These are phyloP conservation scores for Oreotrochilus melanogaster DNA, from an alignment of 2,113 vertebrate species.

Conservation along the genomic window DNA sequence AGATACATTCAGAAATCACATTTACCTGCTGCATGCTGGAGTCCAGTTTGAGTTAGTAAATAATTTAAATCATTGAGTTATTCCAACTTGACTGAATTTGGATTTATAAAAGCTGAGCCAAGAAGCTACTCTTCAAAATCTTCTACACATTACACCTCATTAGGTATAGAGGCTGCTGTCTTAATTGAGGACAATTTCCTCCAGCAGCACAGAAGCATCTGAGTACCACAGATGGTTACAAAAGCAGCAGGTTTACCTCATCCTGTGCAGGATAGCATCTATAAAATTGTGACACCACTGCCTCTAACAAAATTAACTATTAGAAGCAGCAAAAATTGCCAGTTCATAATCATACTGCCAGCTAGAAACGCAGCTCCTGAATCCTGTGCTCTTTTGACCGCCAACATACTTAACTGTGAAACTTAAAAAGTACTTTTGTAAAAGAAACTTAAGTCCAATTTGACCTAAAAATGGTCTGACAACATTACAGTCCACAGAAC, in stretches of 20 bases:
- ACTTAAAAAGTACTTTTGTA: background rate
- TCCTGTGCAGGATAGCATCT: slow-evolving; percentile 3
- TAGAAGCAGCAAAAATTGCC: background rate
- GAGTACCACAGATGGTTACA: background rate
- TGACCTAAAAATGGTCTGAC: slow-evolving; percentile 7
- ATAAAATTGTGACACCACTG: background rate
- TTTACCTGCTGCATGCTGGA: background rate
- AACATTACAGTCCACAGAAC: slow-evolving; percentile 5
- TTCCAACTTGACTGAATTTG: background rate
- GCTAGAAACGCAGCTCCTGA: background rate
- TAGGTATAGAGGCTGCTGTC: background rate
- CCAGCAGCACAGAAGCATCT: background rate
- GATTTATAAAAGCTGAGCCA: background rate
- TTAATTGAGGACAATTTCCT: background rate
- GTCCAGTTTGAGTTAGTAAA: background rate
- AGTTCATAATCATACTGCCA: background rate
- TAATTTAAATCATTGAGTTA: background rate
- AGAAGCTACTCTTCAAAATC: background rate
- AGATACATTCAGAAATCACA: background rate
- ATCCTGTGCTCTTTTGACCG: background rate
- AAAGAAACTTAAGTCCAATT: background rate
- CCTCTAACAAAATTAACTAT: background rate
- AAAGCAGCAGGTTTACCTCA: background rate
- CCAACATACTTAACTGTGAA: background rate
- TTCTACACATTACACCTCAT: background rate